Conservation (phyloP, 1,140 invertebrate genomes). For the Nephotettix cincticeps region DNA sequence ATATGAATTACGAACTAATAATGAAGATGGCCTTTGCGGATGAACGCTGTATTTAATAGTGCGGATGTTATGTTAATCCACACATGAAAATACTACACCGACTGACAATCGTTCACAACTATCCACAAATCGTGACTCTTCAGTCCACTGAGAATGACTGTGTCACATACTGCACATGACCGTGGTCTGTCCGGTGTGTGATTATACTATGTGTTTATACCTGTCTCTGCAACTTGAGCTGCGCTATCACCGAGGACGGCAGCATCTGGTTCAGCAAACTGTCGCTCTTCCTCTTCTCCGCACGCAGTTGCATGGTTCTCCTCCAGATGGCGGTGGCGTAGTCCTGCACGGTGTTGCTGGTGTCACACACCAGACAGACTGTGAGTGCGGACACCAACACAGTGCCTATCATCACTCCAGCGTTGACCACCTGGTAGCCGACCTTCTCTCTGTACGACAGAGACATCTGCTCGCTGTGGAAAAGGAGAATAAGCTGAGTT, state of each 20-base stretch:
- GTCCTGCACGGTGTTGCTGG: conserved; percentile 53
- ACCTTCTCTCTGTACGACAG: not conserved
- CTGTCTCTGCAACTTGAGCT: conserved; percentile 49
- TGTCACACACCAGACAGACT: conserved; percentile 52
- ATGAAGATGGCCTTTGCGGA: no score
- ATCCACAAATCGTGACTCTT: not conserved
- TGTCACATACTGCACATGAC: no score
- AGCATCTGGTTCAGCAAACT: conserved; percentile 52
- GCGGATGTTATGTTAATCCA: not conserved
- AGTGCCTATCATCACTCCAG: conserved; percentile 50
- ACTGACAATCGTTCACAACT: no score
- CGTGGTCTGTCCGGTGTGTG: no score
- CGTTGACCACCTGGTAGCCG: conserved; percentile 44
- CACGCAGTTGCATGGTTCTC: conserved; percentile 47
- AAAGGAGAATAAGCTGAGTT: no score
- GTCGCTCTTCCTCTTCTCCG: conserved; percentile 52
- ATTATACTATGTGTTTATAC: no score
- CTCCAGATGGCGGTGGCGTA: conserved; percentile 40
- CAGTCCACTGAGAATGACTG: no score
- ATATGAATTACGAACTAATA: no score
- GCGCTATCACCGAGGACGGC: conserved; percentile 49
- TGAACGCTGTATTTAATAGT: no score
- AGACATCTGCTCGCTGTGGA: not conserved
- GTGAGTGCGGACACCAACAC: conserved; percentile 54
- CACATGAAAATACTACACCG: no score